Evolutionary conservation across 1,140 invertebrate genomes (phyloP), one percentile per base, ranked within the genome.

Genomic region (Drosophila tsacasi): DNA sequence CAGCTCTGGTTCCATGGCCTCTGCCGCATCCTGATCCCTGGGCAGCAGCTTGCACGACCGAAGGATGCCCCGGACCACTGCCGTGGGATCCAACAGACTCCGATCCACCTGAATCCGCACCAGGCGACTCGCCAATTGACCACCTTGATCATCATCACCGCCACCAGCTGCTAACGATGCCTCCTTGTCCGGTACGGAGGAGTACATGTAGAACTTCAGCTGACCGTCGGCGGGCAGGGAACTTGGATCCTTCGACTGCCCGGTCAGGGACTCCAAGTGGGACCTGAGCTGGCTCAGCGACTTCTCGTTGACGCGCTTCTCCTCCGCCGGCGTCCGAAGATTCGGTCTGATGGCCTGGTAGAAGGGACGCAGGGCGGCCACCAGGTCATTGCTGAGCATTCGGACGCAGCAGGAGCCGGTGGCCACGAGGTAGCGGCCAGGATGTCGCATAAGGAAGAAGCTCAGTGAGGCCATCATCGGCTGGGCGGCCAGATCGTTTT

Each of bases 321-420:
- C 93, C 94, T 98, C 97, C 82, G 95, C 95, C 47, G 98, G 98
- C 94, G 96, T 96, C 92, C 98, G 93, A 93, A 99, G 93, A 93
- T 99, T 98, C 15, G 98, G 98, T 94, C 98, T 98, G 25, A 99
- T 98, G 59, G 96, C 96, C 93, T 98, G 98, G 93, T 98, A 98
- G 93, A 99, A 98, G 10, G 98, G 98, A 77, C 97, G 94, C 12
- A 99, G 93, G 5, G 97, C 98, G 23, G 97, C 96, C 8, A 97
- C 96, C 27, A 98, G 94, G 94, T 98, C 96, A 19, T 96, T 82
- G 44, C 76, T 82, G 19, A 84, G 40, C 46, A 21, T 10, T 21
- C 81, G 64, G 1, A 39, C 23, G 25, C 17, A 64, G 35, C 19
- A 17, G 46, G 3, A 25, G 50, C 27, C 19, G 52, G 52, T 39